Evolutionary conservation across 2,113 vertebrate species (phyloP), one percentile per base, ranked within the genome.

Genomic region (Hemiscyllium ocellatum): DNA sequence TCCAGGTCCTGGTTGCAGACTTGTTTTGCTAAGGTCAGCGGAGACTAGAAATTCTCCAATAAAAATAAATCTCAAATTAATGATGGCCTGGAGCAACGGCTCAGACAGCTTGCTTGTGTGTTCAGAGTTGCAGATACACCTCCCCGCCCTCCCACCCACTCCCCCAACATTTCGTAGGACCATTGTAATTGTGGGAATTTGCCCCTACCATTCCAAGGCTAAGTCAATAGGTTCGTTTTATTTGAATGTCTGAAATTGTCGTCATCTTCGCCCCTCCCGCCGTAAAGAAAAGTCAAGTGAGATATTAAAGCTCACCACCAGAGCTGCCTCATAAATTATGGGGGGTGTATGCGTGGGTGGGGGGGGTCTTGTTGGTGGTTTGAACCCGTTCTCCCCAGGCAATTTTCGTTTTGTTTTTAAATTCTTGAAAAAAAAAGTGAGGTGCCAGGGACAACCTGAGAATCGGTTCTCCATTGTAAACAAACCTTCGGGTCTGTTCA

Each of bases 41-140:
- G 98, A 99, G 98, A 98, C 98, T 98, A 97, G 97, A 97, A 93
- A 98, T 98, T 98, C 98, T 99, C 98, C 98, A 99, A 99, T 99
- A 99, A 99, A 99, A 99, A 99, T 99, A 99, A 99, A 99, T 99
- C 98, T 99, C 98, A 99, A 98, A 99, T 99, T 99, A 99, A 99
- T 99, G 98, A 99, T 98, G 98, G 98, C 98, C 98, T 97, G 96
- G 97, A 99, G 99, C 98, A 97, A 98, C 98, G 98, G 98, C 98
- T 98, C 98, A 99, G 98, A 99, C 98, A 97, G 98, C 98, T 97
- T 97, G 98, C 98, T 97, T 98, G 98, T 98, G 98, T 97, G 96
- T 97, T 97, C 96, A 96, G 96, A 97, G 97, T 97, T 97, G 97
- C 97, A 97, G 97, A 96, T 97, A 97, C 97, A 96, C 97, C 96